Base-by-base conservation (phyloP, 2,888 invertebrate species). In the Plebejus argus region DNA sequence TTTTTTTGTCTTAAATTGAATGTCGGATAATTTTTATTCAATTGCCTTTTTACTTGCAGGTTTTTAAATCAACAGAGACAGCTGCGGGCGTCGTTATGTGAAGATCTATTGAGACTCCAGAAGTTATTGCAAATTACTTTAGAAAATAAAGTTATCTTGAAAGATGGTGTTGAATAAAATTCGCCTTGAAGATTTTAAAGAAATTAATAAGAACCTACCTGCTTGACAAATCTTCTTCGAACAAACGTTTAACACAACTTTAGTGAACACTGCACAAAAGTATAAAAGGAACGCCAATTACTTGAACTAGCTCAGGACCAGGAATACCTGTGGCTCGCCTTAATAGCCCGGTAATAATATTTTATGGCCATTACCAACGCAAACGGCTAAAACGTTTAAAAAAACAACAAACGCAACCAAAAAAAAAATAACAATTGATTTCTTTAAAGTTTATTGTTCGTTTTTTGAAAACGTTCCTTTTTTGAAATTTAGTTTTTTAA, bases 321-420 rank as follows among this genome's bases (percentile, higher is more conserved):
- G 84, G 86, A 86, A 89, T 92, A 93, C 93, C 93, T 93, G 93
- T 91, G 88, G 92, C 90, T 91, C 87, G 80, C 85, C 86, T 85
- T 90, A 91, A 91, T 88, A 88, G 89, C 88, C 86, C 86, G 86
- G 90, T 91, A 91, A 92, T 92, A 92, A 91, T 91, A 91, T 91
- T 93, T 92, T 93, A 93, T 90, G 90, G 90, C 90, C 88, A 88
- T 89, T 91, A 91, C 91, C 90, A 90, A 89, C 90, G 89, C 91
- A 91, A 92, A 92, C 90, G 89, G 87, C 87, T 89, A 89, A 90
- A 33, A 33, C 66, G 66, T 86, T 89, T 85, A 88, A 91, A 90
- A 90, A 89, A 82, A 81, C 86, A 85, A 91, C 91, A 90, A 91
- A 92, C 90, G 90, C 87, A 85, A 85, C 87, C 83, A 84, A 83